phyloP scores from a whole-genome alignment of 2,888 invertebrate species.

The Drosophila diplacantha region DNA sequence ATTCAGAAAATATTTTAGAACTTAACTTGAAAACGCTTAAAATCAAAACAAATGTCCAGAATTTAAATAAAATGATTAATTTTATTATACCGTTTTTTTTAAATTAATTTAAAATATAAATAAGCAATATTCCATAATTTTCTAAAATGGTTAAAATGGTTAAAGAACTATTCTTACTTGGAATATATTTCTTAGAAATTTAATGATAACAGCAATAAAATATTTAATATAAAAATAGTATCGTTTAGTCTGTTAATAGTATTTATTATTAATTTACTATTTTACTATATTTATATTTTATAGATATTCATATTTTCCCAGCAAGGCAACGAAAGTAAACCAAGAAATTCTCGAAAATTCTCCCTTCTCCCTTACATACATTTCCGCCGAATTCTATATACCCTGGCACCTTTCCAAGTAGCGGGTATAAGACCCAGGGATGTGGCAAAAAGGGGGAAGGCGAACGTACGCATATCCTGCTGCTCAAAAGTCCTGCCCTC shows the following conservation, averaged over 20 bases:
- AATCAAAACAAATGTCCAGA: background rate
- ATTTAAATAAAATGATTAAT: background rate
- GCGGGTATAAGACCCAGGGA: background rate
- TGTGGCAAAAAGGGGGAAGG: constrained; percentile 15
- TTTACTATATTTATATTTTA: background rate
- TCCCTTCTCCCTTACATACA: background rate
- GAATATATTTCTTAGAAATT: background rate
- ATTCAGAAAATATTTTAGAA: no score
- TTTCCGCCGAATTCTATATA: background rate
- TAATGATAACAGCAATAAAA: background rate
- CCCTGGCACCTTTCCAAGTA: background rate
- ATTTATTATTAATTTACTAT: background rate
- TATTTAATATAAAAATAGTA: background rate
- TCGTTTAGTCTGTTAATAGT: background rate
- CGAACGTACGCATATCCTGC: constrained; percentile 71
- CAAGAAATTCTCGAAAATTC: background rate
- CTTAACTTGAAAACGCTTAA: no score
- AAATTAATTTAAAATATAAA: background rate
- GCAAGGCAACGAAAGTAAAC: background rate
- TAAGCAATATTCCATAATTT: background rate
- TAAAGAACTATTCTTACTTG: background rate
- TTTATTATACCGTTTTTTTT: background rate
- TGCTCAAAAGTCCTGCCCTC: constrained; percentile 61
- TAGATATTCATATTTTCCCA: background rate
- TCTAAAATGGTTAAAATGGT: background rate